Base-by-base conservation (phyloP, 2,113 vertebrate genomes). In the Brachyhypopomus occidentalis region DNA sequence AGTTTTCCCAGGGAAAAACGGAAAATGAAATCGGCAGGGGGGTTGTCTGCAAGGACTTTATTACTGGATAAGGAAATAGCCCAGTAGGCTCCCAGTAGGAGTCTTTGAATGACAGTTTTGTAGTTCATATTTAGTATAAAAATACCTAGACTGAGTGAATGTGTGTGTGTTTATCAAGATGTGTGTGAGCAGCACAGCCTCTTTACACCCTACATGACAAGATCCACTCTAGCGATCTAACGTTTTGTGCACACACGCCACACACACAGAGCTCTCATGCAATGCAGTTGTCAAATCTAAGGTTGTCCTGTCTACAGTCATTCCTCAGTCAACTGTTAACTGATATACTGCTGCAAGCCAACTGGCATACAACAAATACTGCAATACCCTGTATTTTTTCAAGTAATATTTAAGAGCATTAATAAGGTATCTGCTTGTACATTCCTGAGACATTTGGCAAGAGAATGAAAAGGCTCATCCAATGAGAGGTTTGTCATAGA, bases 21-120 rank as follows among this genome's bases (percentile, higher is more conserved):
- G 81, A 59, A 80, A 76, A 56, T 58, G 38, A 56, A 19, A 73
- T 62, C 78, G 72, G 72, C 34, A 30, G 4, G 66, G 75, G 73
- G 80, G 23, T 59, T 59, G 81, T 80, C 81, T 48, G 64, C 63
- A 85, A 64, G 27, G 69, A 71, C 81, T 83, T 83, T 83, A 85
- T 83, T 83, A 75, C 81, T 67, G 84, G 77, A 77, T 83, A 80
- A 79, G 84, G 80, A 82, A 85, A 85, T 71, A 83, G 62, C 41
- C 72, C 58, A 69, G 66, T 73, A 56, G 76, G 77, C 12, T 52
- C 12, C 12, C 30, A 30, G 30, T 3, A 30, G 30, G 45, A 52
- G 12, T 52, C 45, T 14, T 58, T 73, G 72, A 82, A 74, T 38
- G 63, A 52, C 66, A 75, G 72, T 73, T 77, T 85, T 83, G 72